Evolutionary conservation across 2,888 invertebrate genomes (phyloP), one percentile per base, ranked within the genome.

Genomic region (Cerastoderma edule): DNA sequence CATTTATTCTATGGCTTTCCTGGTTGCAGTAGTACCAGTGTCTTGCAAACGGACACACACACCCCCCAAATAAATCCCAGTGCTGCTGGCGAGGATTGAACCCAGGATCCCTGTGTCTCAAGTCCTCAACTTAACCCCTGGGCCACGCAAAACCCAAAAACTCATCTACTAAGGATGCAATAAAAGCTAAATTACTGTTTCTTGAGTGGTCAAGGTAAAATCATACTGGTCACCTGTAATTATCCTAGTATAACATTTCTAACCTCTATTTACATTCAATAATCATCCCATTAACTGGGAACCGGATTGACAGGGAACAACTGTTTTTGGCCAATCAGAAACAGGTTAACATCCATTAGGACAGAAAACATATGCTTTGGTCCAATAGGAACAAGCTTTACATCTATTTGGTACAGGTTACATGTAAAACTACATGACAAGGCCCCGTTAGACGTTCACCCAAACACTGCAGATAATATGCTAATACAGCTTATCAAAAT

Each of bases 391-490:
- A 46, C 46, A 46, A 16, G n/a, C 46, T n/a, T 46, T 46, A 46
- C 46, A 1, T 46, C 46, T 46, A 19, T 46, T 2, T n/a, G 19
- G n/a, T 28, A 32, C 65, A 46, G 48, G 22, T 30, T 48, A 65
- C 65, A 65, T 65, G 57, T 33, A 57, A 28, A 57, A 57, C 33
- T 57, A 57, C 57, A 57, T 57, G 57, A 57, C 57, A 57, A n/a
- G 33, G n/a, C n/a, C 8, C 57, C 33, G 57, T 57, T 33, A 57
- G 57, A 57, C 33, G 30, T 32, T 57, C 32, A n/a, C 24, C 24
- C 57, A 28, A 57, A 57, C 57, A 57, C 32, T 57, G 57, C 57
- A 57, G 33, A 30, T 57, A 57, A 57, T n/a, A n/a, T 57, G 57
- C 57, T 33, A 27, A 57, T 16, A 46, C 30, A 56, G 32, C 32